Conservation (phyloP, 1,140 invertebrate genomes). For the Octopus sinensis region DNA sequence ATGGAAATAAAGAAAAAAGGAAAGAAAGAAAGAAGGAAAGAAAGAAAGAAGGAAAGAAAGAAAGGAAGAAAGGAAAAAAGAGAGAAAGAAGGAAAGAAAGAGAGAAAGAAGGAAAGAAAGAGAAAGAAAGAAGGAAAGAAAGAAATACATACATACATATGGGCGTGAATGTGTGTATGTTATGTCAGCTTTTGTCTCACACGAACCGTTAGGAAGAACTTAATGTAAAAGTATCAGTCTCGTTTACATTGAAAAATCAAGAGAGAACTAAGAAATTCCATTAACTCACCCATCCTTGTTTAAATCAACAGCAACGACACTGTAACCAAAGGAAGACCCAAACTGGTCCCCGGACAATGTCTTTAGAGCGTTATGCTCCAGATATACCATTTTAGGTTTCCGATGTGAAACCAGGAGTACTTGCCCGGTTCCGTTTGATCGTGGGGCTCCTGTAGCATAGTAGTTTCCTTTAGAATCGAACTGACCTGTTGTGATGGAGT, state of each 20-base stretch:
- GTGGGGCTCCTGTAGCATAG: background rate
- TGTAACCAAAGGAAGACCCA: slow-evolving; percentile 12
- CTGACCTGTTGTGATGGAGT: background rate
- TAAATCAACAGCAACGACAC: background rate
- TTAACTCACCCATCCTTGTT: background rate
- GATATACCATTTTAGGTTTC: background rate
- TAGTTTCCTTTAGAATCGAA: background rate
- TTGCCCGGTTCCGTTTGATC: background rate
- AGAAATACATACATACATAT: background rate
- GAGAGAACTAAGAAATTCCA: background rate
- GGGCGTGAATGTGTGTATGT: too few relatives aligned
- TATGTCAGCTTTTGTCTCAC: too few relatives aligned
- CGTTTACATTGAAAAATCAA: too few relatives aligned
- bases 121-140: background rate
- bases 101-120: background rate
- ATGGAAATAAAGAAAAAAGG: background rate
- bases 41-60: background rate
- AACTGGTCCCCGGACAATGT: background rate
- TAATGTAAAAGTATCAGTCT: too few relatives aligned
- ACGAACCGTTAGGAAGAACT: too few relatives aligned
- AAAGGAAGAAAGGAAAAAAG: background rate
- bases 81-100: background rate
- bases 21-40: background rate
- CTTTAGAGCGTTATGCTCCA: background rate
- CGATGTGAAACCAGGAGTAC: background rate